Evolutionary conservation across 2,113 vertebrate species (phyloP), one percentile per base, ranked within the genome.

Genomic region (Cheirogaleus medius): DNA sequence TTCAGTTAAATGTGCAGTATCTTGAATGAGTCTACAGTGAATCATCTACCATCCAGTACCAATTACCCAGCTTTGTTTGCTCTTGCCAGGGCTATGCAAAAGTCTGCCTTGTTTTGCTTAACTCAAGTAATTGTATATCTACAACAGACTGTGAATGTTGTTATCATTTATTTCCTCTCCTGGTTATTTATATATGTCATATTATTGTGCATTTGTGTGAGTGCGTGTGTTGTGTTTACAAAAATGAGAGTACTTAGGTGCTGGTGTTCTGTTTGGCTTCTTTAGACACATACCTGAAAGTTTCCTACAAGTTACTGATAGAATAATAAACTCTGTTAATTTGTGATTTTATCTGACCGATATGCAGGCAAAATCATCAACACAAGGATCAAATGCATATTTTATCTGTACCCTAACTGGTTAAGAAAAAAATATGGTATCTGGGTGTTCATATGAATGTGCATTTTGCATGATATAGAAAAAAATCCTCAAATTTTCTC

Each of bases 1-100:
- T 88, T 91, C 60, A 63, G 91, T 89, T 97, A 94, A 90, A 94
- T 92, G 12, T 91, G 42, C 18, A 82, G 32, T 94, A 77, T 93
- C 29, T 49, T 82, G 18, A 85, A 82, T 54, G 68, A 97, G 49
- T 83, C 73, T 96, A 64, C 20, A 74, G 81, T 77, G 91, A 94
- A 49, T 93, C 47, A 58, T 83, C 71, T 94, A 37, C 29, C 66
- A 68, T 64, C 23, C 17, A 18, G 3, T 95, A 81, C 3, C 54
- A 95, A 54, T 91, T 86, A 63, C 4, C 27, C 21, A 96, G 56
- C 47, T 94, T 77, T 85, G 37, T 97, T 94, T 94, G 21, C 14
- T 86, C 23, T 93, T 83, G 8, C 14, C 8, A 44, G 17, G n/a
- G 66, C 89, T 88, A 47, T 78, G 15, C 21, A 88, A 92, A 91